A percentile compares a stretch with the other conserved stretches of the same genome.
phyloP scores from a whole-genome alignment of 2,797 vertebrate species.

The Crenichthys baileyi region DNA sequence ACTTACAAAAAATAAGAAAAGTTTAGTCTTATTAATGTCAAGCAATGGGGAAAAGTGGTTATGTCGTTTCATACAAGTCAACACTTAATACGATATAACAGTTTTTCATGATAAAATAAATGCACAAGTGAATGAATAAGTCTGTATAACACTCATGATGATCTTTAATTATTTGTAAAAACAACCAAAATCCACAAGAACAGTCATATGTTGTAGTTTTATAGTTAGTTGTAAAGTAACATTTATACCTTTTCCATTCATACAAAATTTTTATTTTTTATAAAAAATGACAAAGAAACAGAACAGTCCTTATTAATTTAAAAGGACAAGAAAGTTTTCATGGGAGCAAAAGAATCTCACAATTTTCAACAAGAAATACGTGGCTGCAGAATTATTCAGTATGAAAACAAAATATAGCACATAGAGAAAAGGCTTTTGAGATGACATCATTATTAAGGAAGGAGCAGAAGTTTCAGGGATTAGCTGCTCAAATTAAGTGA shows the following conservation, averaged over 20 bases:
- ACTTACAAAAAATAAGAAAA: neutral
- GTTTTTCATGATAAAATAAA: neutral
- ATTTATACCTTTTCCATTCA: conserved; percentile 58
- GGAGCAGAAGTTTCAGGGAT: conserved; percentile 48
- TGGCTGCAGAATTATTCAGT: conserved; percentile 54
- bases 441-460: conserved; percentile 77
- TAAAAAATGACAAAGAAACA: conserved; percentile 45
- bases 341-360: conserved; percentile 54
- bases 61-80: neutral
- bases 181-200: conserved; percentile 69
- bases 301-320: conserved; percentile 33
- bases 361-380: conserved; percentile 40
- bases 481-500: conserved; percentile 24
- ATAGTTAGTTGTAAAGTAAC: conserved; percentile 62
- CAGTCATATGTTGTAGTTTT: conserved; percentile 60
- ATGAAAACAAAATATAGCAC: conserved; percentile 71
- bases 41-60: neutral
- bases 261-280: conserved; percentile 50
- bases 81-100: no score
- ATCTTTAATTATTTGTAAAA: conserved; percentile 72
- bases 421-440: conserved; percentile 71
- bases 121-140: neutral
- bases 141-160: conserved; percentile 58
- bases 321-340: conserved; percentile 53
- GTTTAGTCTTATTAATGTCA: neutral